Evolutionary conservation across 2,113 vertebrate genomes (phyloP).

Genomic region (Vulpes lagopus): DNA sequence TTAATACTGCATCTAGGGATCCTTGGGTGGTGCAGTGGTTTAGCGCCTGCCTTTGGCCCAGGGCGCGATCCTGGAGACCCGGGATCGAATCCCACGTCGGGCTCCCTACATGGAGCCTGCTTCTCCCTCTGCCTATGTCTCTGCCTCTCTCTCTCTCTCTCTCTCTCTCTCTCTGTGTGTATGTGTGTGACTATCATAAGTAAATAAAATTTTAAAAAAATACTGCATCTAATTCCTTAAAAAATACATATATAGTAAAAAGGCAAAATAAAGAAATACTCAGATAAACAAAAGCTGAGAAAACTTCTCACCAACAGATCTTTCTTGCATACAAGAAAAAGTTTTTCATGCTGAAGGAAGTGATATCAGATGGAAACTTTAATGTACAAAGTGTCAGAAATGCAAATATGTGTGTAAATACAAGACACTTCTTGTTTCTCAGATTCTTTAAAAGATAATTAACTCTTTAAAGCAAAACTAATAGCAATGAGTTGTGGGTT

Average conservation of each 20-base stretch:
- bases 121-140: too few species aligned
- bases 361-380: background rate
- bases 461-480: constrained; percentile 3
- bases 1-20: background rate
- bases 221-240: background rate
- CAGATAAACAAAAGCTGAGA: background rate
- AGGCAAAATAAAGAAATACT: constrained; percentile 26
- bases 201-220: background rate
- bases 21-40: too few species aligned
- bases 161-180: too few species aligned
- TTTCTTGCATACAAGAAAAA: background rate
- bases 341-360: background rate
- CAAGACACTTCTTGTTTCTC: background rate
- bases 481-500: background rate
- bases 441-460: background rate
- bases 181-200: too few species aligned
- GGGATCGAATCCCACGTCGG: too few species aligned
- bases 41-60: too few species aligned
- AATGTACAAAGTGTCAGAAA: background rate
- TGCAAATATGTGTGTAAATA: background rate
- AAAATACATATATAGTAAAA: background rate
- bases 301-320: background rate
- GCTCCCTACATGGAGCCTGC: too few species aligned
- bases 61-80: too few species aligned
- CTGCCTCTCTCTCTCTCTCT: too few species aligned